Base-by-base conservation (phyloP, 2,888 invertebrate genomes). In the Enchytraeus crypticus region DNA sequence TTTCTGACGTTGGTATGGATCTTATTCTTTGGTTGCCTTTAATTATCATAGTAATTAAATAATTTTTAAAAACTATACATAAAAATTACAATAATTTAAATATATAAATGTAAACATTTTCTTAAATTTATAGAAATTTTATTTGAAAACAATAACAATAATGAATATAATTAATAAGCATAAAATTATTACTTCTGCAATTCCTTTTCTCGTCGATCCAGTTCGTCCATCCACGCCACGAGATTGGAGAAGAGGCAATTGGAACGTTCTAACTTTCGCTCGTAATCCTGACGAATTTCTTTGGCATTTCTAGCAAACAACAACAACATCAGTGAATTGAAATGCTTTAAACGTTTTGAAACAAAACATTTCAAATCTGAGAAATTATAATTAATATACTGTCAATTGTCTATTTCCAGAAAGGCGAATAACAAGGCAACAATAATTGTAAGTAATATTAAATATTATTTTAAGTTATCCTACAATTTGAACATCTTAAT, bases 181-280 rank as follows among this genome's bases (percentile, higher is more conserved):
- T 14, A 38, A 38, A 14, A 14, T 8, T 38, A 8, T 38, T 38
- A 38, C 38, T 38, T 38, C 18, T 38, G 38, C 18, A 38, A 18
- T 68, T 87, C 87, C 59, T 85, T 84, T 77, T 92, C 90, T 29
- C 89, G 84, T 71, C 90, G 87, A 64, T 93, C 91, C 21, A 95
- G 80, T 72, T 92, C 90, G 5, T 89, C 82, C 73, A 90, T 83
- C 62, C 90, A 88, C 2, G 89, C 85, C 66, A 87, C 89, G 21
- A 93, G 83, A 77, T 96, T 92, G 80, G 89, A 84, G 78, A 89
- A 93, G 58, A 97, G 82, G 75, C 90, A 88, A 79, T 92, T 92
- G n/a, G 92, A 91, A 65, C 89, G 84, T 66, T 88, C 87, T 68
- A 96, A 79, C 78, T 92, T 92, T 63, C 88, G 84, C 76, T 95